Conservation (phyloP, 1,140 invertebrate genomes). For the Acromyrmex heyeri region DNA sequence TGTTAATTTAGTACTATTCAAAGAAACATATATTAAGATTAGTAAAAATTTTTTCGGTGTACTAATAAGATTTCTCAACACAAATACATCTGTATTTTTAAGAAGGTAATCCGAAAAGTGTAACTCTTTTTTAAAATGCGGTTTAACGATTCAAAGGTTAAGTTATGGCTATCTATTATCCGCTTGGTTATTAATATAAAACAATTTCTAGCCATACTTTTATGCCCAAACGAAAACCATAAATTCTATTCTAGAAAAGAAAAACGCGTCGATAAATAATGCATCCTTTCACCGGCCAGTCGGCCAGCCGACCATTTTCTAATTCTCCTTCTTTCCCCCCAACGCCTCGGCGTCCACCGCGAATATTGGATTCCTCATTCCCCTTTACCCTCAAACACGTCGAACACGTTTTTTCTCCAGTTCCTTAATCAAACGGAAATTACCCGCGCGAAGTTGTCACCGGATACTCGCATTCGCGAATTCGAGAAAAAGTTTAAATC, state of each 20-base stretch:
- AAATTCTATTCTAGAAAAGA: conserved; percentile 42
- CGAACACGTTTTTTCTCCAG: conserved; percentile 36
- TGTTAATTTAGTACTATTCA: too few species aligned
- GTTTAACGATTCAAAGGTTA: neutral
- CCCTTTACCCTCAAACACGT: conserved; percentile 56
- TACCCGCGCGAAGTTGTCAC: conserved; percentile 82
- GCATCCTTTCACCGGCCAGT: conserved; percentile 60
- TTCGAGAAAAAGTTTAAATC: conserved; percentile 84
- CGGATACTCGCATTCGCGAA: conserved; percentile 66
- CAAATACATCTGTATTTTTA: neutral
- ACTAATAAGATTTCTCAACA: neutral
- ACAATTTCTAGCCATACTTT: conserved; percentile 47
- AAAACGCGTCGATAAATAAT: conserved; percentile 61
- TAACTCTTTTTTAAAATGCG: neutral
- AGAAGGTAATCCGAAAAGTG: neutral
- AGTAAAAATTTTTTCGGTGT: too few species aligned
- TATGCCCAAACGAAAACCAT: conserved; percentile 50
- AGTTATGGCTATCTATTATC: conserved; percentile 15
- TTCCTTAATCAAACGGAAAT: conserved; percentile 84
- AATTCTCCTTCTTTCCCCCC: conserved; percentile 1
- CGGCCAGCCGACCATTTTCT: conserved; percentile 55
- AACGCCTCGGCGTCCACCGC: conserved; percentile 63
- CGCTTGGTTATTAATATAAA: conserved; percentile 49
- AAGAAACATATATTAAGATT: too few species aligned
- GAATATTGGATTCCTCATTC: conserved; percentile 77